Percentiles rank a stretch among this genome's conserved stretches.
Conservation (phyloP, 2,888 invertebrate species). For the Eumerus sabulonum region DNA sequence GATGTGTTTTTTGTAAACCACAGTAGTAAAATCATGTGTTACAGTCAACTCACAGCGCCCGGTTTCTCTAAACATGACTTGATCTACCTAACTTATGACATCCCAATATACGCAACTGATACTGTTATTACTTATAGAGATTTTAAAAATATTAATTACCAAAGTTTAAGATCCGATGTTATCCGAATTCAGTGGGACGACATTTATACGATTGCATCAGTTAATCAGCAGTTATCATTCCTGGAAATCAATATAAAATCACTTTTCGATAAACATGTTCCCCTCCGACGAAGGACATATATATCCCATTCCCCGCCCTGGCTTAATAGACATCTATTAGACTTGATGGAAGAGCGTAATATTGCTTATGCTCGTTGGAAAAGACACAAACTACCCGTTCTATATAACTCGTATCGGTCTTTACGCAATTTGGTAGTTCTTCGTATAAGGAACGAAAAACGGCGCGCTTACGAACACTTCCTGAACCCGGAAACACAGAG, state of each 20-base stretch:
- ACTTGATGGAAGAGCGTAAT: not conserved
- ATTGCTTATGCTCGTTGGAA: slow-evolving; percentile 10
- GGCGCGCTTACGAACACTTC: too few relatives aligned
- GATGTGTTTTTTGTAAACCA: slow-evolving; percentile 17
- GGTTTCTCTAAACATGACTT: slow-evolving; percentile 10
- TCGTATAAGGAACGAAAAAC: too few relatives aligned
- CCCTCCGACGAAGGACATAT: not conserved
- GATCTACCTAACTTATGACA: slow-evolving; percentile 4
- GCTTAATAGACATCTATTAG: not conserved
- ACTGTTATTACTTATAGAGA: slow-evolving; percentile 11
- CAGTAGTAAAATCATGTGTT: not conserved
- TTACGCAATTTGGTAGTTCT: too few relatives aligned
- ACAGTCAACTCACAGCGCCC: not conserved
- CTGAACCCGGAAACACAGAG: too few relatives aligned
- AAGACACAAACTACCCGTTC: not conserved
- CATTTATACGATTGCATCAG: slow-evolving; percentile 4
- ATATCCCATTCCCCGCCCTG: not conserved
- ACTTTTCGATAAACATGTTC: slow-evolving; percentile 9
- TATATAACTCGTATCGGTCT: not conserved
- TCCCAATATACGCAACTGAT: not conserved
- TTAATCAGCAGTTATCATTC: slow-evolving; percentile 11
- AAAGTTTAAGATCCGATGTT: slow-evolving; percentile 4
- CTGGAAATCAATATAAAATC: slow-evolving; percentile 11
- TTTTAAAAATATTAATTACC: slow-evolving; percentile 20
- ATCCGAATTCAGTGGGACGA: slow-evolving; percentile 1